A percentile compares a stretch with the other conserved stretches of the same genome.
phyloP scores from a whole-genome alignment of 64 coral and sea anemone genomes.

The Actinia tenebrosa region DNA sequence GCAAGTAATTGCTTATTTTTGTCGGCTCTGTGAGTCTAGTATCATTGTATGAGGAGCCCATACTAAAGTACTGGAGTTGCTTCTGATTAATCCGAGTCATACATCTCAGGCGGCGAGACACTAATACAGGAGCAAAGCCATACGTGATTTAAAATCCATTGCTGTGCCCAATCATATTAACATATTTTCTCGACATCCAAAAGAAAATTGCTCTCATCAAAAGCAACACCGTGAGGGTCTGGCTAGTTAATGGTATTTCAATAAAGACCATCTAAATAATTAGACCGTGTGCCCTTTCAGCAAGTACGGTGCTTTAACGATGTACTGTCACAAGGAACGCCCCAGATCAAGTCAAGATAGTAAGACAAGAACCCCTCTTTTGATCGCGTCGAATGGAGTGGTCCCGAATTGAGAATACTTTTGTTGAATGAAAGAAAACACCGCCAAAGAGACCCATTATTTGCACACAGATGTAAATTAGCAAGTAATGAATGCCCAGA shows the following conservation, averaged over 20 bases:
- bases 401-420: slow-evolving; percentile 20
- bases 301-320: neutral
- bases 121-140: neutral
- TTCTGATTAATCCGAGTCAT: neutral
- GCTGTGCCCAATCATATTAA: neutral
- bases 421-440: slow-evolving; percentile 17
- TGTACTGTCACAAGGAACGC: neutral
- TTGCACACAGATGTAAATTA: slow-evolving; percentile 10
- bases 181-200: slow-evolving; percentile 26
- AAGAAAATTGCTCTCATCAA: slow-evolving; percentile 9
- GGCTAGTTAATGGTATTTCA: slow-evolving; percentile 5
- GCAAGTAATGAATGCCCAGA: slow-evolving; percentile 13
- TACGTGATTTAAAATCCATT: slow-evolving; percentile 10
- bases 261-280: slow-evolving; percentile 18
- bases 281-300: slow-evolving; percentile 10
- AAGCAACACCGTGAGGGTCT: neutral
- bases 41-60: slow-evolving; percentile 14
- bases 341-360: slow-evolving; percentile 20
- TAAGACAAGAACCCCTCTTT: slow-evolving; percentile 17
- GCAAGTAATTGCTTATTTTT: slow-evolving; percentile 7
- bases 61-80: slow-evolving; percentile 10
- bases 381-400: neutral
- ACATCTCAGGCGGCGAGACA: neutral
- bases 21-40: neutral
- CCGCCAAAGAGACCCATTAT: slow-evolving; percentile 26